Percentiles rank a stretch among this genome's conserved stretches.
Conservation (phyloP, 1,140 invertebrate genomes). For the Lethocerus indicus region DNA sequence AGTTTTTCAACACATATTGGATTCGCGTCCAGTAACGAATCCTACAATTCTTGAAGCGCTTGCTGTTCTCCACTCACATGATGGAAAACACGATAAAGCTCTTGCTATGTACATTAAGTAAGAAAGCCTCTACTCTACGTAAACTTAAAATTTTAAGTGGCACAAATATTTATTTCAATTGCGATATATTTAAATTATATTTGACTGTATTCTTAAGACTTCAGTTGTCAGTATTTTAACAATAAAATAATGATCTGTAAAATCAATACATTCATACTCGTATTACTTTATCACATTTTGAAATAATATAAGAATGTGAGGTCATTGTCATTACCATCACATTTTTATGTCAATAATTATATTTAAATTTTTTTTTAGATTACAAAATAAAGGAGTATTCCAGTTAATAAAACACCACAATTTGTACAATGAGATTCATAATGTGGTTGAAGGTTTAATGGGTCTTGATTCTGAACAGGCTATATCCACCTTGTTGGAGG, state of each 20-base stretch:
- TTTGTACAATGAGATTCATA: slow-evolving; percentile 59
- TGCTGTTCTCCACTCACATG: slow-evolving; percentile 80
- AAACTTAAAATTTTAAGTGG: not conserved
- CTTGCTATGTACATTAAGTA: slow-evolving; percentile 80
- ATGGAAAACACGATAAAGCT: slow-evolving; percentile 83
- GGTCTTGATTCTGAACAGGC: slow-evolving; percentile 71
- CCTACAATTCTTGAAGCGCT: slow-evolving; percentile 68
- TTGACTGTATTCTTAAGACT: not conserved
- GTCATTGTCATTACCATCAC: not conserved
- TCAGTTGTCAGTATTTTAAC: not conserved
- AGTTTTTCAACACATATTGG: slow-evolving; percentile 52
- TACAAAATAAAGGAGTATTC: slow-evolving; percentile 81
- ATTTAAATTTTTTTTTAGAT: slow-evolving; percentile 29
- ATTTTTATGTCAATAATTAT: slow-evolving; percentile 1
- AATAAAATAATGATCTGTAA: not conserved
- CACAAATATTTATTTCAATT: not conserved
- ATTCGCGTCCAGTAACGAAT: slow-evolving; percentile 44
- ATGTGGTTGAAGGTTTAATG: slow-evolving; percentile 83
- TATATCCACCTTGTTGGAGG: slow-evolving; percentile 66
- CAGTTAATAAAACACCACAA: slow-evolving; percentile 80
- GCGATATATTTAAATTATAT: not conserved
- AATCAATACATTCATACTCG: not conserved
- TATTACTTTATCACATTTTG: not conserved
- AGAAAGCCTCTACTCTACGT: slow-evolving; percentile 19
- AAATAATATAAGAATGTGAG: not conserved